Base-by-base conservation (phyloP, 2,113 vertebrate species). In the Oreochromis spilurus region DNA sequence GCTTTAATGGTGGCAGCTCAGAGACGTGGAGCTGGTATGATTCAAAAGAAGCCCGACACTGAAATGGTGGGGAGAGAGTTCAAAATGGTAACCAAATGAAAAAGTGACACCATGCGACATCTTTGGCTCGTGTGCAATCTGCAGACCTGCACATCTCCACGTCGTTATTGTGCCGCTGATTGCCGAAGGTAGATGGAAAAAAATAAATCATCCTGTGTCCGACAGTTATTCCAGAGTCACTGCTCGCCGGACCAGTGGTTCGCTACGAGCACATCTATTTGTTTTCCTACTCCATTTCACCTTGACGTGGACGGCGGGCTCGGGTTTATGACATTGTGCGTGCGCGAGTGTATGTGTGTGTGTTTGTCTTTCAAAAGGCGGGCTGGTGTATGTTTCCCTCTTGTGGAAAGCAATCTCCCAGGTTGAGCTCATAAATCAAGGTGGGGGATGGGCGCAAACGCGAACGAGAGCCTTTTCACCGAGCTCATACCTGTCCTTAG, bases 241-340 rank as follows among this genome's bases (percentile, higher is more conserved):
- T 88, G 91, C 84, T 94, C 85, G 83, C 79, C 38, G 78, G 88
- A 91, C 90, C 86, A 84, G 83, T 87, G 90, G 81, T 91, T 94
- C 87, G 87, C 91, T 87, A 94, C 81, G 75, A 91, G 89, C 88
- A 92, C 94, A 94, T 96, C 95, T 96, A 95, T 96, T 96, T 95
- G 93, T 95, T 95, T 94, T 93, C 87, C 84, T 91, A 89, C 89
- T 91, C 84, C 82, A 89, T 94, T 94, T 95, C 94, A 95, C 95
- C 95, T 96, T 96, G 95, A 95, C 90, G 88, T 89, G 84, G 90
- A 91, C 62, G 87, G 75, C 79, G 86, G 91, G 87, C 88, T 52
- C 82, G 24, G 85, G 67, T 89, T 90, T 90, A 93, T 95, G 92
- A 89, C 86, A 82, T 82, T 89, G 81, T 91, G 82, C 82, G 54